Evolutionary conservation across 1,140 invertebrate species (phyloP).

Genomic region (Anthonomus grandis): DNA sequence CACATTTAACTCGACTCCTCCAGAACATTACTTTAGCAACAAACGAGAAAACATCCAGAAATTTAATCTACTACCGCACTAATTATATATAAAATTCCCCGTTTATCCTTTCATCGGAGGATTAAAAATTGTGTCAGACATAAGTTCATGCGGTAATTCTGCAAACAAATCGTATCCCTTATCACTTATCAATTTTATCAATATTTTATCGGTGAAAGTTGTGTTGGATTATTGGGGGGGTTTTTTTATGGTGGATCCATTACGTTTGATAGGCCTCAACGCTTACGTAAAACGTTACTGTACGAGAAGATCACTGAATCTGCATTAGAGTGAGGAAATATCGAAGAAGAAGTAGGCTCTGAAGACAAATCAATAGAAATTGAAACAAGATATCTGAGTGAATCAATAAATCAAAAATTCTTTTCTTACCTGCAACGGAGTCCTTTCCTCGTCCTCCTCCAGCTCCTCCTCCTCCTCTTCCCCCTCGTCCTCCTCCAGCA

Average conservation of each 20-base stretch:
- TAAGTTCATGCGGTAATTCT: slow-evolving; percentile 14
- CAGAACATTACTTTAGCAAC: too few species aligned
- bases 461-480: too few species aligned
- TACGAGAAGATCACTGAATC: too few species aligned
- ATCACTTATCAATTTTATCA: slow-evolving; percentile 18
- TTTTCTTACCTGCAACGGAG: slow-evolving; percentile 29
- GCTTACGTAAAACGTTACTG: too few species aligned
- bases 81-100: too few species aligned
- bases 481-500: slow-evolving; percentile 26
- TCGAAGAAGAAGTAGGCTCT: too few species aligned
- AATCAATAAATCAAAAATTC: background rate
- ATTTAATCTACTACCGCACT: too few species aligned
- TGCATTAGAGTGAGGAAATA: too few species aligned
- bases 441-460: slow-evolving; percentile 29
- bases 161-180: slow-evolving; percentile 26
- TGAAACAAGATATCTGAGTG: background rate
- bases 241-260: slow-evolving; percentile 19
- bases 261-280: slow-evolving; percentile 18
- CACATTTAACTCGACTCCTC: too few species aligned
- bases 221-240: slow-evolving; percentile 14
- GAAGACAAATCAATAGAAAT: too few species aligned
- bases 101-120: background rate
- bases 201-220: slow-evolving; percentile 16
- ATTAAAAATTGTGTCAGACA: slow-evolving; percentile 16
- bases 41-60: too few species aligned